Conservation (phyloP, 2,888 invertebrate genomes). For the Mongoloraphidia duomilia region DNA sequence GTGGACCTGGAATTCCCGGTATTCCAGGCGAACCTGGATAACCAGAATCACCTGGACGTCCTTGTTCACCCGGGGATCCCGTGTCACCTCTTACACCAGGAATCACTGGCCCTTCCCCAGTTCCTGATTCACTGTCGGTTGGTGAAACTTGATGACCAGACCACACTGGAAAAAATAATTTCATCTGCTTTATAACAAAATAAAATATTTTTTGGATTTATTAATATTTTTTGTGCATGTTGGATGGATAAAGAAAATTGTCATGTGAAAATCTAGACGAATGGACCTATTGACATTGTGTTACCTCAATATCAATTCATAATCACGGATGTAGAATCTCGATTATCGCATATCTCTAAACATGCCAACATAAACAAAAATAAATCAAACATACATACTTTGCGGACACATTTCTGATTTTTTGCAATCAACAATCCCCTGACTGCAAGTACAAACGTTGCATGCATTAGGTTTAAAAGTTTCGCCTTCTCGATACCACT, state of each 20-base stretch:
- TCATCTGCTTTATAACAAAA: no score
- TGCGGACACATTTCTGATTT: slow-evolving; percentile 34
- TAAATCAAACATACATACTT: slow-evolving; percentile 11
- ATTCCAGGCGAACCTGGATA: slow-evolving; percentile 43
- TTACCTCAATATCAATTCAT: no score
- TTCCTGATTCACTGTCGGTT: slow-evolving; percentile 10
- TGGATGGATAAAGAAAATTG: no score
- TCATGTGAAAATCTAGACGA: no score
- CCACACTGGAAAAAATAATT: no score
- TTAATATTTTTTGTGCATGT: no score
- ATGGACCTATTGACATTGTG: no score
- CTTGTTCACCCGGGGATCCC: slow-evolving; percentile 40
- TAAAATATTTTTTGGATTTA: no score
- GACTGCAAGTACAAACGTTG: slow-evolving; percentile 54
- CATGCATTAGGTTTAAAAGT: slow-evolving; percentile 55
- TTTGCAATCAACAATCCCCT: slow-evolving; percentile 43
- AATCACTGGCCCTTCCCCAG: slow-evolving; percentile 17
- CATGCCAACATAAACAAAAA: no score
- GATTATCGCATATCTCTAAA: no score
- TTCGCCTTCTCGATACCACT: slow-evolving; percentile 50
- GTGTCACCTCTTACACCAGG: slow-evolving; percentile 35
- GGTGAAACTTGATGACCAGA: slow-evolving; percentile 4
- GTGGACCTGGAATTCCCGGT: slow-evolving; percentile 43
- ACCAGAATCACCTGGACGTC: slow-evolving; percentile 44
- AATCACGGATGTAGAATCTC: no score